phyloP scores from a whole-genome alignment of 2,888 invertebrate genomes.

The Fragum sueziense region DNA sequence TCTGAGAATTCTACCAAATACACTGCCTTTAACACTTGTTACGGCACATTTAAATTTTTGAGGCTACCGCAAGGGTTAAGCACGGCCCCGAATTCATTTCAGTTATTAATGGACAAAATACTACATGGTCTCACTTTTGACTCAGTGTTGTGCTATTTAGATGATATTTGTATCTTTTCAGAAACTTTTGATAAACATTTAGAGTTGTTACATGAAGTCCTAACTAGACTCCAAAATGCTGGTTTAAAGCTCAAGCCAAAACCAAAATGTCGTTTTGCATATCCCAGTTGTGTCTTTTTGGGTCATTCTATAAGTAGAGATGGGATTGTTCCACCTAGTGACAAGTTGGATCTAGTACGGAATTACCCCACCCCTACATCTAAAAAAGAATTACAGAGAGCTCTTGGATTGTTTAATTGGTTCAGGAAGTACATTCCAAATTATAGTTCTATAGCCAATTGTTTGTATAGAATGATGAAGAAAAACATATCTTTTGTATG shows the following conservation, averaged over 20 bases:
- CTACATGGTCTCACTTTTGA: constrained; percentile 47
- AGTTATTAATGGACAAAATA: constrained; percentile 54
- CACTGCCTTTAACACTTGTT: constrained; percentile 56
- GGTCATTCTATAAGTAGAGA: background rate
- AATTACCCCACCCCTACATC: constrained; percentile 41
- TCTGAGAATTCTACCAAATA: constrained; percentile 37
- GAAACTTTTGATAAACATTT: too few species aligned
- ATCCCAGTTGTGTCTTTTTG: background rate
- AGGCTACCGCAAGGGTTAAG: constrained; percentile 46
- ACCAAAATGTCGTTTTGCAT: background rate
- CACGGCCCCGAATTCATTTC: constrained; percentile 49
- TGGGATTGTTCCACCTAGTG: constrained; percentile 41
- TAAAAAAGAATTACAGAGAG: constrained; percentile 44
- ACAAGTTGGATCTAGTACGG: constrained; percentile 27
- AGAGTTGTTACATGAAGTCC: constrained; percentile 17
- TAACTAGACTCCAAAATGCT: constrained; percentile 29
- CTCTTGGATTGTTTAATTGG: constrained; percentile 59
- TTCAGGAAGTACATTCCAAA: constrained; percentile 55
- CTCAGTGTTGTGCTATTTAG: background rate
- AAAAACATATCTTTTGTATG: constrained; percentile 37
- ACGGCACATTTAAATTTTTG: constrained; percentile 53
- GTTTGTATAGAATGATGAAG: constrained; percentile 35
- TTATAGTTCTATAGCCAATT: constrained; percentile 26
- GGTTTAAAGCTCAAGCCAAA: constrained; percentile 12
- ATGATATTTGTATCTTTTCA: too few species aligned